Base-by-base conservation (phyloP, 2,888 invertebrate genomes). In the Tetranychus piercei region DNA sequence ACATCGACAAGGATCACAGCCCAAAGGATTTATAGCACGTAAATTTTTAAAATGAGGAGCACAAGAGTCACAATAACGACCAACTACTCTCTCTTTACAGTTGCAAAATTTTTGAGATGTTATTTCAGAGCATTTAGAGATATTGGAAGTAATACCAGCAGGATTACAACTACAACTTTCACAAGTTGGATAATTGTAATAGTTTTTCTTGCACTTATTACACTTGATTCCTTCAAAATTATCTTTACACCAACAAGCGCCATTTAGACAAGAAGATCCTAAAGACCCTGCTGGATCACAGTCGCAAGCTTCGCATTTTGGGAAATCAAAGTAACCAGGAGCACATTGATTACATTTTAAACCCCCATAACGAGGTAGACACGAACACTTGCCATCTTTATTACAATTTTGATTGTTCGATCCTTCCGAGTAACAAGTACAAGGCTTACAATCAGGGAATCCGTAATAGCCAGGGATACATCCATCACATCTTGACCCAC, bases 41-140 rank as follows among this genome's bases (percentile, higher is more conserved):
- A 97, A 85, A 82, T 95, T 95, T 94, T 94, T 99, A 83, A 90
- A 94, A 20, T 93, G 91, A 81, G 93, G 90, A 79, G 89, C 90
- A 83, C 97, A 99, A 20, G 64, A 44, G 85, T 83, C 65, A 81
- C 99, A 99, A 80, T 95, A 95, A 74, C 95, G 87, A 0, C 99
- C 99, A 77, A 89, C 88, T 0, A 96, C 97, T 5, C 92, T 87
- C 73, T 91, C 90, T 81, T 97, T 96, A 82, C 99, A 99, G 79
- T 93, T 89, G 34, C 34, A 34, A 34, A 34, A 34, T 34, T 34
- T 34, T 34, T 34, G 34, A 34, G 34, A 34, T 34, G 34, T 1
- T 3, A 34, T 88, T 0, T 91, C 90, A 0, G 93, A 94, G 81
- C 96, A 97, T 11, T 96, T 91, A 81, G 84, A 83, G 80, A 97